These are phyloP conservation scores for Chrysochloris asiatica DNA, from an alignment of 2,113 vertebrate genomes.

Conservation along the genomic window DNA sequence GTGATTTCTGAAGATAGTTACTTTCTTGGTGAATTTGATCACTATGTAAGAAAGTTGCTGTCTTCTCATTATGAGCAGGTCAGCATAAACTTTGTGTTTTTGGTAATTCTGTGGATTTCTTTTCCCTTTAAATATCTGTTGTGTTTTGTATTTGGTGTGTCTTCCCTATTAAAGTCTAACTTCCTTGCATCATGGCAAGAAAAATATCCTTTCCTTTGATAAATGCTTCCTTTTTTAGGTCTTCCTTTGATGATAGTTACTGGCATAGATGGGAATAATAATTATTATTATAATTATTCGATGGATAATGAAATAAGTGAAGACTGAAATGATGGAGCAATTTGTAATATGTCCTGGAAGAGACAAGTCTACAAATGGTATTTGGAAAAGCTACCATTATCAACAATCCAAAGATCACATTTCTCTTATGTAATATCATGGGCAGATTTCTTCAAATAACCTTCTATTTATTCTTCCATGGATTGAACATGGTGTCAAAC, in stretches of 20 bases:
- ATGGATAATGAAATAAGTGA: conserved; percentile 24
- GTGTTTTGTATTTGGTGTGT: conserved; percentile 17
- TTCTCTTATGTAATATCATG: neutral
- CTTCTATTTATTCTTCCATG: neutral
- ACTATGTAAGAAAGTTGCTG: neutral
- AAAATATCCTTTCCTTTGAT: neutral
- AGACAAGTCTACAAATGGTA: conserved; percentile 42
- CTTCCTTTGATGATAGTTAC: conserved; percentile 38
- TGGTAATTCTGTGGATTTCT: neutral
- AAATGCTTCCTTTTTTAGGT: conserved; percentile 12
- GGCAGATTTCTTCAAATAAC: conserved; percentile 46
- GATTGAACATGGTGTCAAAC: conserved; percentile 44
- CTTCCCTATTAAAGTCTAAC: neutral
- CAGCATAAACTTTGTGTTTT: neutral
- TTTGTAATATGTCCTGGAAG: neutral
- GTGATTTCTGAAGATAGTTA: neutral
- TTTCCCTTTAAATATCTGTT: conserved; percentile 1
- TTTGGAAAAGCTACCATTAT: conserved; percentile 10
- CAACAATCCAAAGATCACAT: neutral
- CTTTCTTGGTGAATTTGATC: neutral
- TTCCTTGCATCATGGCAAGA: neutral
- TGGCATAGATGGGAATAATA: conserved; percentile 23
- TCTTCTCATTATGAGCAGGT: conserved; percentile 31
- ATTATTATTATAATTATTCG: conserved; percentile 41
- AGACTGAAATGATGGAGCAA: neutral